phyloP scores from a whole-genome alignment of 2,113 vertebrate species.

The Malaclemys terrapin region DNA sequence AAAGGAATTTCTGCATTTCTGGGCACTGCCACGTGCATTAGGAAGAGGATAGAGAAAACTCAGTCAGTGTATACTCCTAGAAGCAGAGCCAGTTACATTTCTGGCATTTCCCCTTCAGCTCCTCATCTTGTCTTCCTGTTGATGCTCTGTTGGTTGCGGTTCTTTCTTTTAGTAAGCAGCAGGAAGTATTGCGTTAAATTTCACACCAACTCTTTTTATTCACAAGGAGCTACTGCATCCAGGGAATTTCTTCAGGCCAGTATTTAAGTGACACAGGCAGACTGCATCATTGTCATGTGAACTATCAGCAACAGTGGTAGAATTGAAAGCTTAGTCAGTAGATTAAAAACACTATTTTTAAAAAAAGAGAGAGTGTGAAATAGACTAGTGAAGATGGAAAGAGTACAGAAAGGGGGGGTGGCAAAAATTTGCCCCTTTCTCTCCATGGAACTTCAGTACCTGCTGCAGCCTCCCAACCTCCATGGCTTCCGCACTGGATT shows the following conservation, averaged over 20 bases:
- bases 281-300: not conserved
- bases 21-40: not conserved
- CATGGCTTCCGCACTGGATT: not conserved
- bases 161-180: constrained; percentile 10
- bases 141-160: not conserved
- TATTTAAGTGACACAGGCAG: not conserved
- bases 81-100: constrained; percentile 5
- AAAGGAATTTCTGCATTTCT: constrained; percentile 25
- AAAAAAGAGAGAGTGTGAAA: not conserved
- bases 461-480: not conserved
- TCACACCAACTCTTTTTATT: not conserved
- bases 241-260: not conserved
- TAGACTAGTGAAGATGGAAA: not conserved
- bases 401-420: not conserved
- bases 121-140: not conserved
- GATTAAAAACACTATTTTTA: not conserved
- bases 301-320: not conserved
- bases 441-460: not conserved
- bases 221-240: not conserved
- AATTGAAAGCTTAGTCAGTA: not conserved
- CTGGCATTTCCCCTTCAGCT: constrained; percentile 23
- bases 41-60: constrained; percentile 8
- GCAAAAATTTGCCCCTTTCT: not conserved
- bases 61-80: not conserved
- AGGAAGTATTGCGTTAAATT: not conserved